Evolutionary conservation across 2,888 invertebrate genomes (phyloP).

Genomic region (Margaritifera margaritifera): DNA sequence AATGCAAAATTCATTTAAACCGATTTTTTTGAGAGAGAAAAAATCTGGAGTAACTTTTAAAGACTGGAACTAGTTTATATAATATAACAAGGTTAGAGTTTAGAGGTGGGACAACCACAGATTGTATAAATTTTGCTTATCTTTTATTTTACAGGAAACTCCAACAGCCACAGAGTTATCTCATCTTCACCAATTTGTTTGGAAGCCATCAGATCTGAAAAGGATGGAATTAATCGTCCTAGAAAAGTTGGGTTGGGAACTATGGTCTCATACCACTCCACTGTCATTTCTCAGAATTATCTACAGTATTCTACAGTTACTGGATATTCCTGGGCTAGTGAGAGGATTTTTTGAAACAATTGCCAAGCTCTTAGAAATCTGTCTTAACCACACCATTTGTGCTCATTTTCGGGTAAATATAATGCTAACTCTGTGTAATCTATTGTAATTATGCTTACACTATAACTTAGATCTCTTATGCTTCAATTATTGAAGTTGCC

Average conservation of each 20-base stretch:
- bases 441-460: no score
- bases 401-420: slow-evolving; percentile 40
- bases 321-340: slow-evolving; percentile 15
- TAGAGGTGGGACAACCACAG: no score
- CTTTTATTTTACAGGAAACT: slow-evolving; percentile 38
- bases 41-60: no score
- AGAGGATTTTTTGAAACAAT: slow-evolving; percentile 21
- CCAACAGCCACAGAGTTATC: slow-evolving; percentile 59
- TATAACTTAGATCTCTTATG: no score
- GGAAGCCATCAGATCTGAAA: slow-evolving; percentile 63
- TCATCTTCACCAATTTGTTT: slow-evolving; percentile 56
- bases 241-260: slow-evolving; percentile 61
- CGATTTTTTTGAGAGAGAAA: no score
- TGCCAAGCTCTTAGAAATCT: slow-evolving; percentile 38
- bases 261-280: slow-evolving; percentile 53
- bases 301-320: slow-evolving; percentile 21
- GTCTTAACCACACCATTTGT: slow-evolving; percentile 42
- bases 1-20: no score
- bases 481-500: no score
- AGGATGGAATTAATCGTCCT: slow-evolving; percentile 68
- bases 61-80: no score
- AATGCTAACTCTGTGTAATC: no score
- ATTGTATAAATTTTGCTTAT: no score
- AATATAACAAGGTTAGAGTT: no score
- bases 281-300: slow-evolving; percentile 55